Evolutionary conservation across 2,797 vertebrate species (phyloP), one percentile per base, ranked within the genome.

Genomic region (Leucoraja ocellata): DNA sequence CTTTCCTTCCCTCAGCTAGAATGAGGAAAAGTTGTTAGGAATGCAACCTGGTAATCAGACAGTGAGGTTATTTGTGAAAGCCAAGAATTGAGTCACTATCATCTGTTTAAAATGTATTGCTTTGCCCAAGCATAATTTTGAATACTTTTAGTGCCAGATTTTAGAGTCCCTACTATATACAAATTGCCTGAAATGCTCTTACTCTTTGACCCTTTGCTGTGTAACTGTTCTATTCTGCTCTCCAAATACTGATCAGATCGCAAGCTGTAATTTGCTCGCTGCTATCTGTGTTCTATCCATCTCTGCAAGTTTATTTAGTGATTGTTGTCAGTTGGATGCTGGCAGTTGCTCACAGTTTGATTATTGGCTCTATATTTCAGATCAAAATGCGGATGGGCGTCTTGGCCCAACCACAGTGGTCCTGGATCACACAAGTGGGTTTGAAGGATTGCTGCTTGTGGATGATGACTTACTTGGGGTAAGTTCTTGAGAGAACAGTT

Each of bases 401-500:
- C 97, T 99, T 2, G 99, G 99, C 61, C 98, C 99, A 23, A 96
- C 97, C 93, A 96, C 97, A 0, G 98, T 99, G 36, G 98, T 99
- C 63, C 95, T 99, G 94, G 99, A 99, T 95, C 99, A 99, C 96
- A 99, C 98, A 0, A 98, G 98, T 0, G 99, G 99, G 93, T 99
- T 99, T n/a, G 99, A 99, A 94, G 99, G 98, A 0, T 97, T 99
- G 9, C 96, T 99, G 83, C 97, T 99, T 86, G 98, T 99, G 0
- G 98, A 99, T 10, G 99, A 99, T 93, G 98, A 99, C 94, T 97
- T 99, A 25, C 96, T 99, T 74, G 99, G 98, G 97, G 99, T 99
- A 94, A 97, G 97, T 95, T 92, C 93, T 63, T 68, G 18, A 36
- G 63, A 88, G 16, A 6, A 68, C 9, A 21, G 7, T 68, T 32